A percentile compares a stretch with the other conserved stretches of the same genome.
phyloP scores from a whole-genome alignment of 2,888 invertebrate species.

The Perdita meconis region DNA sequence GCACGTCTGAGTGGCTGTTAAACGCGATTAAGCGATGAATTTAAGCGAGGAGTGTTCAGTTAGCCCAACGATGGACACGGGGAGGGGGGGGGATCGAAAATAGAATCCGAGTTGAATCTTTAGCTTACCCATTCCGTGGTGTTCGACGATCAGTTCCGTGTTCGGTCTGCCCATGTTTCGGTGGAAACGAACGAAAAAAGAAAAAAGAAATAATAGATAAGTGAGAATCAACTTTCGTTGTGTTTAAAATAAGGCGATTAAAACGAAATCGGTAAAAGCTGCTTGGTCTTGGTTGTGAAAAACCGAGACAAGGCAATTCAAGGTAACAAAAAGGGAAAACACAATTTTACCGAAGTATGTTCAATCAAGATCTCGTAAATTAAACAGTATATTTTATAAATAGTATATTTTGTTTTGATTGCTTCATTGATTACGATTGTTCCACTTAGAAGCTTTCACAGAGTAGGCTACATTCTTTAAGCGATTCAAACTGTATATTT shows the following conservation, averaged over 20 bases:
- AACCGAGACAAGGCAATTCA: too few species aligned
- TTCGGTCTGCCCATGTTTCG: slow-evolving; percentile 11
- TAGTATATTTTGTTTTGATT: too few species aligned
- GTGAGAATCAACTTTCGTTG: not conserved
- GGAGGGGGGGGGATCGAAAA: not conserved
- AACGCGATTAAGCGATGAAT: not conserved
- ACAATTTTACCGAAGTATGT: too few species aligned
- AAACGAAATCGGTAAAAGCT: not conserved
- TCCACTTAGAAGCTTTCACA: too few species aligned
- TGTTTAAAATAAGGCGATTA: not conserved
- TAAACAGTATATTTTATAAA: too few species aligned
- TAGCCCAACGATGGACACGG: not conserved
- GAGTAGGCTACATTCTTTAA: too few species aligned
- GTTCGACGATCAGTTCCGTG: slow-evolving; percentile 9
- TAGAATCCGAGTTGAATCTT: slow-evolving; percentile 17
- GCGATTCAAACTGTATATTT: too few species aligned
- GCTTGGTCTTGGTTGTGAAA: too few species aligned
- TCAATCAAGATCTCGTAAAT: too few species aligned
- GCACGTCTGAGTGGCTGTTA: not conserved
- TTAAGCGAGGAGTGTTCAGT: not conserved
- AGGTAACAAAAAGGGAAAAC: too few species aligned
- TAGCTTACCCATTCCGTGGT: slow-evolving; percentile 42
- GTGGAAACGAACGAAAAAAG: slow-evolving; percentile 2
- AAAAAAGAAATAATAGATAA: not conserved
- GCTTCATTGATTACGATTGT: too few species aligned